A percentile compares a stretch with the other conserved stretches of the same genome.
These are phyloP conservation scores for Aphaenogaster ashmeadi DNA, from an alignment of 1,140 invertebrate genomes.

Conservation along the genomic window DNA sequence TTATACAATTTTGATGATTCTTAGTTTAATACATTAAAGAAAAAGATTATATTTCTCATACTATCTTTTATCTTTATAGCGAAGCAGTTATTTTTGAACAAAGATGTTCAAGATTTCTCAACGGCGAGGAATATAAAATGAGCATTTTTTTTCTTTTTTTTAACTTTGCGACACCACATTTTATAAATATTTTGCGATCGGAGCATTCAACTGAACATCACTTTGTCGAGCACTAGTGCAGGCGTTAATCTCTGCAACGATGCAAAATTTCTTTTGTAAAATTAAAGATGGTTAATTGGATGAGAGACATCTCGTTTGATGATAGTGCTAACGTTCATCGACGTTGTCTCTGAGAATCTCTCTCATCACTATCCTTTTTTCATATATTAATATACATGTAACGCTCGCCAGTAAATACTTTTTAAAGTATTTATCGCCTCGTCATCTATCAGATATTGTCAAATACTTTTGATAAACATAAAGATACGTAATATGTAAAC, in stretches of 20 bases:
- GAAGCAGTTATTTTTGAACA: slow-evolving; percentile 16
- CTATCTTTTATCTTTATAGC: background rate
- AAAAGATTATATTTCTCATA: background rate
- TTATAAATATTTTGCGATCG: slow-evolving; percentile 59
- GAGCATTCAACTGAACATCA: slow-evolving; percentile 74
- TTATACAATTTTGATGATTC: background rate
- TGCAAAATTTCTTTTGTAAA: slow-evolving; percentile 77
- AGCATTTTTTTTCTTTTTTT: slow-evolving; percentile 15
- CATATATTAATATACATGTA: background rate
- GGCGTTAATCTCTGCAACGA: slow-evolving; percentile 51
- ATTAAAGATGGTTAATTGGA: slow-evolving; percentile 81
- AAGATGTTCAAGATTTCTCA: background rate
- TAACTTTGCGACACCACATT: slow-evolving; percentile 1
- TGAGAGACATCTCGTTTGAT: slow-evolving; percentile 75
- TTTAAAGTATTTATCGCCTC: background rate
- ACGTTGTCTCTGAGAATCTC: slow-evolving; percentile 22
- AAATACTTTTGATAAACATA: background rate
- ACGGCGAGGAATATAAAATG: background rate
- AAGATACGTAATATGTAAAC: background rate
- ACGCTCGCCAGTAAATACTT: background rate
- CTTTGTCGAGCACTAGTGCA: slow-evolving; percentile 76
- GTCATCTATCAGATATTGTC: background rate
- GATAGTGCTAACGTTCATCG: background rate
- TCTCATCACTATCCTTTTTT: slow-evolving; percentile 7
- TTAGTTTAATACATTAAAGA: background rate